A percentile compares a stretch with the other conserved stretches of the same genome.
These are phyloP conservation scores for Chiridota heheva DNA, from an alignment of 35 echinoderm and acorn worm genomes.

Conservation along the genomic window DNA sequence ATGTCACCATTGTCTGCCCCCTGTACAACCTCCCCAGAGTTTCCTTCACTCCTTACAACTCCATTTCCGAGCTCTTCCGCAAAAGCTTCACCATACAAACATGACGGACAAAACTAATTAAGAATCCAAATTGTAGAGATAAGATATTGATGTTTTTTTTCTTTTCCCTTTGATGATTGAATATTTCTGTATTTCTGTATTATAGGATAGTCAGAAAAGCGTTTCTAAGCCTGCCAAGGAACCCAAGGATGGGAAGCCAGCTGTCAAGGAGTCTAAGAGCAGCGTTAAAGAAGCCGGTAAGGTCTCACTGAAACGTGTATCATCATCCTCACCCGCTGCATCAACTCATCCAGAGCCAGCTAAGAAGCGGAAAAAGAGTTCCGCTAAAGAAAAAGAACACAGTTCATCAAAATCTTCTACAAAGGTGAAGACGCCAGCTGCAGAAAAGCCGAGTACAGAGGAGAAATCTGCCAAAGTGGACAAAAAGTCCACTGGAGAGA, in stretches of 20 bases:
- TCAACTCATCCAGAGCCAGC: conserved; percentile 22
- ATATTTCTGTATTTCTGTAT: too few relatives aligned
- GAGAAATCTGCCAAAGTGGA: conserved; percentile 43
- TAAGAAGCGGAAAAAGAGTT: conserved; percentile 80
- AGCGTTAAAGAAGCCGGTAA: conserved; percentile 38
- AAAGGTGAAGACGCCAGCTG: too few relatives aligned
- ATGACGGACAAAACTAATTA: conserved; percentile 16
- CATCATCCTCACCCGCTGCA: conserved; percentile 25
- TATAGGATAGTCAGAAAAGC: conserved; percentile 41
- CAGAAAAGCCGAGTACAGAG: conserved; percentile 2
- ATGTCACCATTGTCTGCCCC: too few relatives aligned
- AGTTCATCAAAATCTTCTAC: not conserved
- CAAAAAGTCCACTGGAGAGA: conserved; percentile 39
- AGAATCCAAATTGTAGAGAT: conserved; percentile 17
- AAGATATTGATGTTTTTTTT: too few relatives aligned
- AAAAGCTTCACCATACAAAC: conserved; percentile 16
- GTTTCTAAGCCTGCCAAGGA: conserved; percentile 52
- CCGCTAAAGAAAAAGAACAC: conserved; percentile 58
- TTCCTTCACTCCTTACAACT: too few relatives aligned
- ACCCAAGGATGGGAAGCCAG: conserved; percentile 50
- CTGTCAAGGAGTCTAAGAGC: conserved; percentile 66
- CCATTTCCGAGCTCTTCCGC: too few relatives aligned
- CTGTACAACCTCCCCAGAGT: too few relatives aligned
- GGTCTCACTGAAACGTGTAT: conserved; percentile 38
- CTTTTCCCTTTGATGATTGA: too few relatives aligned